Evolutionary conservation across 2,888 invertebrate species (phyloP), one percentile per base, ranked within the genome.

Genomic region (Lycophotia porphyrea): DNA sequence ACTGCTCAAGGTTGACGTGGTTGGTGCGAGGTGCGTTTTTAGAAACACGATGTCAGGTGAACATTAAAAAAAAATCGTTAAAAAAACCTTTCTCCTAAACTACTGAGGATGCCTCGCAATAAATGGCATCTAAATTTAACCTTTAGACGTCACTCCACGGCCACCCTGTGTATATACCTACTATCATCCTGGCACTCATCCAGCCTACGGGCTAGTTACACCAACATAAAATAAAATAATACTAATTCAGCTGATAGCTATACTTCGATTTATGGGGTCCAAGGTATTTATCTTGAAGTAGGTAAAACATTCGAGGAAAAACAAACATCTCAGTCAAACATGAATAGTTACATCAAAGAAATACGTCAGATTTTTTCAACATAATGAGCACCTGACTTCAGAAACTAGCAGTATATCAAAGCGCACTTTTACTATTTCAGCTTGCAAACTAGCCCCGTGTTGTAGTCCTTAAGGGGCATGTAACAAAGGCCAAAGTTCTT

Each of bases 401-500:
- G 11, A 80, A 83, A 63, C 70, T 52, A 71, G 67, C 66, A 78
- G 63, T 83, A 73, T 58, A 67, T 84, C 58, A 81, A 80, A 80
- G 49, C 63, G 72, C n/a, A 71, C 39, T 84, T 72, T 65, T 71
- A 61, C 74, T 71, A 61, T 52, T 60, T 69, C 42, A 61, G 47
- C n/a, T 71, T 47, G 11, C 27, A 47, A 67, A 67, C 70, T 72
- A 70, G 34, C 44, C 9, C 0, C 18, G 21, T 60, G 52, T 68
- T 70, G 70, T 60, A 71, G 68, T 55, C 72, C 77, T 68, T 76
- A 64, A 4, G 63, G 42, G 31, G 21, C 42, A 65, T 36, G 76
- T 78, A 73, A 82, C 74, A 81, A 75, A 76, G 69, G 71, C 68
- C 70, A 78, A 74, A 81, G 84, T 84, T 78, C 70, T 27, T 47